phyloP scores from a whole-genome alignment of 2,113 vertebrate species.

The Gobiocypris rarus region DNA sequence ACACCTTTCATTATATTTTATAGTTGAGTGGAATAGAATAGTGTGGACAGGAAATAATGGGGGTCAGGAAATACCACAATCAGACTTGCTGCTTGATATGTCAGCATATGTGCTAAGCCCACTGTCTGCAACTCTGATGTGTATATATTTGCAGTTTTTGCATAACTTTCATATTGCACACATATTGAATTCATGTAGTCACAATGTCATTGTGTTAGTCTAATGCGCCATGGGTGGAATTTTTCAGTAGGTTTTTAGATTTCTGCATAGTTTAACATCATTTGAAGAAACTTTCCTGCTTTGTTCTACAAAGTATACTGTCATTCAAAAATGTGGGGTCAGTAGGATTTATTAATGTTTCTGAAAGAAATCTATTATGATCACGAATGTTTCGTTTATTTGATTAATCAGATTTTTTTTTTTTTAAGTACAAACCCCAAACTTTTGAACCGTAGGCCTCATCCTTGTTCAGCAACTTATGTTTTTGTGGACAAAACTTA shows the following conservation, averaged over 20 bases:
- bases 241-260: background rate
- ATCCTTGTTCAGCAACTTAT: background rate
- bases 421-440: background rate
- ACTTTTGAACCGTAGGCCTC: background rate
- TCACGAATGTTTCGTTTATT: background rate
- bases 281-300: background rate
- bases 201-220: background rate
- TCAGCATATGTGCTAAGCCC: background rate
- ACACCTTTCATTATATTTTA: background rate
- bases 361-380: background rate
- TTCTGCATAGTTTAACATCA: background rate
- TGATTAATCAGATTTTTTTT: too few relatives aligned
- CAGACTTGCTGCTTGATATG: background rate
- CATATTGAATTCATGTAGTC: background rate
- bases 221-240: background rate
- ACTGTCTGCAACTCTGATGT: background rate
- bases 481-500: background rate
- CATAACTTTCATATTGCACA: background rate
- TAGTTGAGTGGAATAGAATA: conserved; percentile 2
- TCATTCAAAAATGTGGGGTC: background rate
- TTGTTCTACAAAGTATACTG: background rate
- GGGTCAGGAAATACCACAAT: background rate
- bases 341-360: background rate
- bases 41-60: background rate
- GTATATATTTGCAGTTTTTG: background rate